Conservation (phyloP, 2,888 invertebrate genomes). For the Xestia sexstrigata region DNA sequence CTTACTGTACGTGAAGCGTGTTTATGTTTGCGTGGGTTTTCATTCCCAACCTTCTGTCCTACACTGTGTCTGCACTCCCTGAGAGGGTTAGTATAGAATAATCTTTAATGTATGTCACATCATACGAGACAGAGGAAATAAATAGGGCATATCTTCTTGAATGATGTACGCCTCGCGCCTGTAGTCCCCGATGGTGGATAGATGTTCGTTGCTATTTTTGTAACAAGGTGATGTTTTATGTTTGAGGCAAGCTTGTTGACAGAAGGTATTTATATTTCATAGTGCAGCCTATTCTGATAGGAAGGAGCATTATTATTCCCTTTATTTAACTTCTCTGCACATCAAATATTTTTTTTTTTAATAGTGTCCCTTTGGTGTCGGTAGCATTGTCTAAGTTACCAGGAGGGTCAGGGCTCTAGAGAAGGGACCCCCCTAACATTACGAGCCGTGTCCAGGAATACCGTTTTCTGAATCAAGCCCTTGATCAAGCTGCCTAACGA, state of each 20-base stretch:
- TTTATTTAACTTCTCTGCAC: too few species aligned
- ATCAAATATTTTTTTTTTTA: too few species aligned
- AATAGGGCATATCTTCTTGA: constrained; percentile 34
- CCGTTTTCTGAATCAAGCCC: too few species aligned
- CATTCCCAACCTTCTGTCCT: constrained; percentile 1
- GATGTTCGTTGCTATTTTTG: neutral
- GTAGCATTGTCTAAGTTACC: too few species aligned
- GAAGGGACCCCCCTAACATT: too few species aligned
- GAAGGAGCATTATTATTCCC: too few species aligned
- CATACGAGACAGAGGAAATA: constrained; percentile 42
- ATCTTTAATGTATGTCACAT: constrained; percentile 58
- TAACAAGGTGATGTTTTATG: neutral
- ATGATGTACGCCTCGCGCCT: neutral
- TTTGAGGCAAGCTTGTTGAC: neutral
- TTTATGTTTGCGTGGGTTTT: neutral
- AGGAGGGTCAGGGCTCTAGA: too few species aligned
- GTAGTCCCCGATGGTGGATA: neutral
- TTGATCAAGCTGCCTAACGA: too few species aligned
- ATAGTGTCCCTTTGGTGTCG: too few species aligned
- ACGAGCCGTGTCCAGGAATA: too few species aligned
- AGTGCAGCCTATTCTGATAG: neutral
- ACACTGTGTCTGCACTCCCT: constrained; percentile 18
- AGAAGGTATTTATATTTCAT: neutral
- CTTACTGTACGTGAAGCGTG: neutral
- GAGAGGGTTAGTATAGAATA: constrained; percentile 46